Conservation (phyloP, 2,113 vertebrate genomes). For the Hylia prasina region DNA sequence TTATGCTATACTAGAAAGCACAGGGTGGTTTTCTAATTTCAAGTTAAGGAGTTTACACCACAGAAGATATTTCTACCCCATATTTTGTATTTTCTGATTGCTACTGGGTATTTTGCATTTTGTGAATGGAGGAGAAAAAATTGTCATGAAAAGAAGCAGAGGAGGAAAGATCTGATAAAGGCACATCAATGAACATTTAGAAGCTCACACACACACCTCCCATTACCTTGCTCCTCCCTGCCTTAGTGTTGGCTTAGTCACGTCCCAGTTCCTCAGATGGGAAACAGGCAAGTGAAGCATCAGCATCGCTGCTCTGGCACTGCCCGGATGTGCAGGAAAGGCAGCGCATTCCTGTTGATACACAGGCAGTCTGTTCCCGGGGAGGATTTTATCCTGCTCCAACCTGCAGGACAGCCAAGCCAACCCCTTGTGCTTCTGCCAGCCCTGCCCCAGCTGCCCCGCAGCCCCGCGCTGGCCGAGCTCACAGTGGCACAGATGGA, state of each 20-base stretch:
- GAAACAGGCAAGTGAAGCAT: not conserved
- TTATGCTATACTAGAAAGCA: not conserved
- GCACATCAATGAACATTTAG: no score
- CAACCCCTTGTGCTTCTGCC: fast-evolving
- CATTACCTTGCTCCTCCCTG: not conserved
- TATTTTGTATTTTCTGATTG: not conserved
- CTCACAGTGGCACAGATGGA: not conserved
- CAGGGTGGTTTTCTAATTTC: not conserved
- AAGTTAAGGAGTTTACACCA: not conserved
- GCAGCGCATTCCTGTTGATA: fast-evolving
- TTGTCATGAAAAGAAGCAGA: not conserved
- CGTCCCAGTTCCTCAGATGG: not conserved
- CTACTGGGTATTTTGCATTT: not conserved
- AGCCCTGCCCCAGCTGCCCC: not conserved
- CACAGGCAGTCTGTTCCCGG: not conserved
- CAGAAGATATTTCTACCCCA: fast-evolving
- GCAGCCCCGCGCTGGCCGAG: not conserved
- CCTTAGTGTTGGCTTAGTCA: not conserved
- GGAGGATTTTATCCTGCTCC: not conserved
- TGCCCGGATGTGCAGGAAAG: fast-evolving
- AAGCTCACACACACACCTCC: fast-evolving
- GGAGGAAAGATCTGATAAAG: not conserved
- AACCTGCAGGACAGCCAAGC: fast-evolving
- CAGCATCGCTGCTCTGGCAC: not conserved
- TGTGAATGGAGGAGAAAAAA: not conserved